phyloP scores from a whole-genome alignment of 2,113 vertebrate genomes.

The Periophthalmus modestus region DNA sequence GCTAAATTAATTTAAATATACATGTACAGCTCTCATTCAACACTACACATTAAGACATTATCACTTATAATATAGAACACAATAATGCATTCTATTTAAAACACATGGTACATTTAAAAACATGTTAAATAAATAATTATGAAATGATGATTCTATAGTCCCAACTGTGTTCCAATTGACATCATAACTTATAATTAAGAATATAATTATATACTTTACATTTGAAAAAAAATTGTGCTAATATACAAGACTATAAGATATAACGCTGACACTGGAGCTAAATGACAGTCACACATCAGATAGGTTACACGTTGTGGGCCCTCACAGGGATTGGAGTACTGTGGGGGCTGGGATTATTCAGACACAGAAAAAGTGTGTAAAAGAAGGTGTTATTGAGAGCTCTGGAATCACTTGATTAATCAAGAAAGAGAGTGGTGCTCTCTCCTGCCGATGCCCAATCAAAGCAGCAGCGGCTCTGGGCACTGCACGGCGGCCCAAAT shows the following conservation, averaged over 20 bases:
- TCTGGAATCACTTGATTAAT: conserved; percentile 80
- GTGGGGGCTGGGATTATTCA: conserved; percentile 44
- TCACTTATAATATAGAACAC: too few relatives aligned
- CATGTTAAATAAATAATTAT: too few relatives aligned
- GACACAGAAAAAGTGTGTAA: conserved; percentile 60
- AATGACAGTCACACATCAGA: conserved; percentile 50
- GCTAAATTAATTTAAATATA: too few relatives aligned
- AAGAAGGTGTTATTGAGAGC: conserved; percentile 68
- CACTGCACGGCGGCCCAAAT: conserved; percentile 72
- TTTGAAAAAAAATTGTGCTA: too few relatives aligned
- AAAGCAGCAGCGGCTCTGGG: conserved; percentile 72
- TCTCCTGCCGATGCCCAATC: conserved; percentile 77
- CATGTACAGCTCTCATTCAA: background rate
- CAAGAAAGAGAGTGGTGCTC: conserved; percentile 73
- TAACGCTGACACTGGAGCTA: conserved; percentile 16
- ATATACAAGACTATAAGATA: background rate
- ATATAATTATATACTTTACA: too few relatives aligned
- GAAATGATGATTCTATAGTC: too few relatives aligned
- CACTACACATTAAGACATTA: background rate
- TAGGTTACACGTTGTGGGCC: conserved; percentile 34
- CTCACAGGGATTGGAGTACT: conserved; percentile 1
- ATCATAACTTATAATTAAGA: too few relatives aligned
- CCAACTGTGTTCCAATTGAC: too few relatives aligned
- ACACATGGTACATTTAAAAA: too few relatives aligned
- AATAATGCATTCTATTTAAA: too few relatives aligned